Evolutionary conservation across 2,888 invertebrate species (phyloP), one percentile per base, ranked within the genome.

Genomic region (Pheosia tremula): DNA sequence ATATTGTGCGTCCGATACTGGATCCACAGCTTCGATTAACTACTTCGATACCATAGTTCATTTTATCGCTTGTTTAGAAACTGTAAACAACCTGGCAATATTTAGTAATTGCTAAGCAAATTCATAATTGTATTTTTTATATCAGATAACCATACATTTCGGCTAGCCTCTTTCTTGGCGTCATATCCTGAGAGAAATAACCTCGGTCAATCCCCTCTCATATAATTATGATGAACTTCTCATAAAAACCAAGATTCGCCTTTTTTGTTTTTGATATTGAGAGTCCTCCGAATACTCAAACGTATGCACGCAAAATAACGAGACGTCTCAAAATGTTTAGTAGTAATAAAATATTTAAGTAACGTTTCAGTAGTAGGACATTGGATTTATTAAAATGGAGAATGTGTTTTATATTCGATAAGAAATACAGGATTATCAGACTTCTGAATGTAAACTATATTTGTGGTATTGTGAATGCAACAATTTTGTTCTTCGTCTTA

Each of bases 1-100:
- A 78, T 82, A 79, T 80, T 86, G 82, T 84, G 80, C 80, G 83
- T 86, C 83, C 83, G 83, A 79, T 85, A 81, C 78, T 78, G 78
- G 82, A 84, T 82, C 83, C 77, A 81, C 77, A 80, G 75, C 74
- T 77, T 75, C 64, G 66, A 65, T 68, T 74, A 62, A 68, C 77
- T 78, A 74, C 47, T 47, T 11, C n/a, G 47, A 36, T 52, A 36
- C 11, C 36, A 9, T 9, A 52, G 7, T 36, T 24, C 36, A 8
- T 4, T n/a, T 0, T n/a, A 11, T n/a, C n/a, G n/a, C 4, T n/a
- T n/a, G 4, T 47, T n/a, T 43, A 8, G 43, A 43, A 43, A 43
- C 11, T 47, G 47, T 43, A 9, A 43, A 8, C 2, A 24, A 43
- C 10, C 9, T 52, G 6, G 4, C 36, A 52, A 24, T 52, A 9